Evolutionary conservation across 2,888 invertebrate genomes (phyloP).

Genomic region (Andrena haemorrhoa): DNA sequence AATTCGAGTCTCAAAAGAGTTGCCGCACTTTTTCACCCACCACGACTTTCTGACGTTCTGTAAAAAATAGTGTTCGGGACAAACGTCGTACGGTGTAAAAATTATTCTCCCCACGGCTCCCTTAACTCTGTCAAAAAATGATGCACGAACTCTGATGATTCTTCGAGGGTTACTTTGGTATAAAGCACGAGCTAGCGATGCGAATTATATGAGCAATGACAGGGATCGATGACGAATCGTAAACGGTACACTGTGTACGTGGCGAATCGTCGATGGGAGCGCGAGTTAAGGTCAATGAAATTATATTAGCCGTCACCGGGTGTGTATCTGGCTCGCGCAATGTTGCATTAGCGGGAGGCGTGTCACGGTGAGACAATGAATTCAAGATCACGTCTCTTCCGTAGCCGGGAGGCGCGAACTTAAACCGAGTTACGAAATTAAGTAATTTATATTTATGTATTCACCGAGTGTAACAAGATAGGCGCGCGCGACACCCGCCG

Average conservation of each 20-base stretch:
- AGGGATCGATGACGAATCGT: constrained; percentile 40
- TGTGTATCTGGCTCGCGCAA: constrained; percentile 50
- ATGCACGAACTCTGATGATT: neutral
- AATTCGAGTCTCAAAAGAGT: constrained; percentile 13
- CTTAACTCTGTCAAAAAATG: neutral
- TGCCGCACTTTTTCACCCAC: constrained; percentile 21
- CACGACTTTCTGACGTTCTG: neutral
- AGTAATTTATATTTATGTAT: constrained; percentile 81
- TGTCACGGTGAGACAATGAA: constrained; percentile 77
- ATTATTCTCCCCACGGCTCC: neutral
- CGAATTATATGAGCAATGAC: constrained; percentile 26
- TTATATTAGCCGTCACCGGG: constrained; percentile 62
- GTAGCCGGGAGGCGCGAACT: constrained; percentile 73
- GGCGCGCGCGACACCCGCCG: constrained; percentile 44
- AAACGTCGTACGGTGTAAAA: too few species aligned
- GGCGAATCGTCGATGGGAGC: constrained; percentile 42
- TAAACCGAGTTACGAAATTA: constrained; percentile 77
- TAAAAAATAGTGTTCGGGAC: constrained; percentile 16
- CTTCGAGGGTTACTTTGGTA: neutral
- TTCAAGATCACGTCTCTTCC: constrained; percentile 79
- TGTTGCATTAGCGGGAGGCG: constrained; percentile 63
- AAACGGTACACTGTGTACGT: constrained; percentile 22
- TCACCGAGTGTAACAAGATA: constrained; percentile 75
- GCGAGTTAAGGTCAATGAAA: constrained; percentile 56
- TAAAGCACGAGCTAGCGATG: constrained; percentile 48